Evolutionary conservation across 2,113 vertebrate species (phyloP).

Genomic region (Maccullochella peelii): DNA sequence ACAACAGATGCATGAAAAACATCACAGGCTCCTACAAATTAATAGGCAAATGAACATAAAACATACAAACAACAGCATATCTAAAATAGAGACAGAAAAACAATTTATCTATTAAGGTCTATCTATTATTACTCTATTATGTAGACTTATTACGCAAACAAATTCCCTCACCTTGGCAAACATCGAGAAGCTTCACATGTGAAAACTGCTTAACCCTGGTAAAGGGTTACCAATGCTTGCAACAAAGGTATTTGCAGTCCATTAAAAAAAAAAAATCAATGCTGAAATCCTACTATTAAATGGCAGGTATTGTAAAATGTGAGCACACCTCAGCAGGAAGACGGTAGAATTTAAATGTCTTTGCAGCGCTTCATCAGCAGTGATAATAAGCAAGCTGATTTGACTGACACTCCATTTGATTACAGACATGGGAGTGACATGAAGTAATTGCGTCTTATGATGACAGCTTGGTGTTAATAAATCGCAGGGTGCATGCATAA

Average conservation of each 20-base stretch:
- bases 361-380: constrained; percentile 51
- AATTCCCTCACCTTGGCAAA: not conserved
- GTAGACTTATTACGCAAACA: not conserved
- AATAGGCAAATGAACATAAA: not conserved
- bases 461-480: constrained; percentile 61
- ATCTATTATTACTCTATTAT: too few relatives aligned
- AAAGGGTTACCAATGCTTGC: not conserved
- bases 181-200: not conserved
- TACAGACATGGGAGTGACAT: constrained; percentile 63
- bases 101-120: too few relatives aligned
- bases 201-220: not conserved
- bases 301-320: constrained; percentile 30
- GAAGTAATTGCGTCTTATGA: constrained; percentile 61
- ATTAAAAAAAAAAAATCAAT: not conserved
- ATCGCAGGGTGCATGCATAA: constrained; percentile 56
- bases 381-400: constrained; percentile 62
- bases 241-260: not conserved
- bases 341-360: constrained; percentile 47
- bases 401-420: constrained; percentile 70
- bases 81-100: not conserved
- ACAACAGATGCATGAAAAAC: constrained; percentile 20
- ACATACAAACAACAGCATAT: not conserved
- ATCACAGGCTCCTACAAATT: not conserved
- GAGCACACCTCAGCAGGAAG: constrained; percentile 27
- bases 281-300: not conserved